A percentile compares a stretch with the other conserved stretches of the same genome.
Conservation (phyloP, 2,888 invertebrate species). For the Aleiodes alternator region DNA sequence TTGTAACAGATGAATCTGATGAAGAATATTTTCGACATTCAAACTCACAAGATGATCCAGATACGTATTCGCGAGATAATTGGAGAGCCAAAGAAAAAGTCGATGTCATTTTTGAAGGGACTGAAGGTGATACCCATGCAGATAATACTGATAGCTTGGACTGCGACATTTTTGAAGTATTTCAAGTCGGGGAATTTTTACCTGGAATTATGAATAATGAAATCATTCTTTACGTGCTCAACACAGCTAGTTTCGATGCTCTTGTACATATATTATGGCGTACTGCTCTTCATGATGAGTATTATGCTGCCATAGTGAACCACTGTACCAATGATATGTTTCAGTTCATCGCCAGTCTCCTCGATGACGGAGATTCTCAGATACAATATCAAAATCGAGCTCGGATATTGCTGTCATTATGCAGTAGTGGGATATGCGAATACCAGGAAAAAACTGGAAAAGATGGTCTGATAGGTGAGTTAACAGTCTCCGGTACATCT, state of each 20-base stretch:
- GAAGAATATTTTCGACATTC: background rate
- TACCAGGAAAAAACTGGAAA: background rate
- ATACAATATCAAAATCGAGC: background rate
- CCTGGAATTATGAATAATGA: background rate
- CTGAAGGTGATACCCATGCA: background rate
- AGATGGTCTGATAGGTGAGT: background rate
- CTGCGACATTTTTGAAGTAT: background rate
- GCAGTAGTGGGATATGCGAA: background rate
- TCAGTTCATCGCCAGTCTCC: background rate
- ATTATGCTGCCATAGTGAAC: background rate
- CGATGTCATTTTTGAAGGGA: background rate
- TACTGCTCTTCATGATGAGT: background rate
- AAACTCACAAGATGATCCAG: constrained; percentile 37
- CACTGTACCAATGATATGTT: background rate
- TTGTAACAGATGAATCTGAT: background rate
- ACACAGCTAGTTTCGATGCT: background rate
- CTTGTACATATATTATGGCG: background rate
- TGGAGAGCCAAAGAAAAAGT: constrained; percentile 34
- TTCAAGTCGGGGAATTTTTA: background rate
- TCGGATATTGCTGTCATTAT: background rate
- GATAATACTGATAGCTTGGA: background rate
- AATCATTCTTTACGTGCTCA: background rate
- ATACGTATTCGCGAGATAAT: constrained; percentile 35
- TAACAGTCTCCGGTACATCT: background rate
- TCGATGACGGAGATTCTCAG: background rate